Percentiles rank a stretch among this genome's conserved stretches.
These are phyloP conservation scores for Meriones psammophilus DNA, from an alignment of 2,797 vertebrate genomes.

Conservation along the genomic window DNA sequence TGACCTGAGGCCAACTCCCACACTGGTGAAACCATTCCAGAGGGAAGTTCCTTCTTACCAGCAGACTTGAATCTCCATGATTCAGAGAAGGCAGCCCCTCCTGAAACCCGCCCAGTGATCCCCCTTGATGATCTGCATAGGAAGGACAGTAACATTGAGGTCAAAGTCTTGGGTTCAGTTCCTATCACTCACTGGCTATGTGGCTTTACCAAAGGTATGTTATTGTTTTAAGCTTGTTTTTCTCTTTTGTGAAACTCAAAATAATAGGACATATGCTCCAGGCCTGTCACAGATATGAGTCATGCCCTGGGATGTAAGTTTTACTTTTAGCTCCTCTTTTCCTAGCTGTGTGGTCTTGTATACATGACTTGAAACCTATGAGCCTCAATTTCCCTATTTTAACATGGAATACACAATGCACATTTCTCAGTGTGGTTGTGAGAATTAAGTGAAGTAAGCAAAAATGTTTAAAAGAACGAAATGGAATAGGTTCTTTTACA, in stretches of 20 bases:
- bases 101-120: too few species aligned
- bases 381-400: neutral
- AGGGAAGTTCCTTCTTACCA: neutral
- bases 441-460: conserved; percentile 25
- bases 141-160: neutral
- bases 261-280: neutral
- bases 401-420: neutral
- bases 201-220: neutral
- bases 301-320: neutral
- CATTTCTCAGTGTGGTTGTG: neutral
- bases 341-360: neutral
- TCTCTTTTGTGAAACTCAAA: neutral
- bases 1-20: conserved; percentile 34
- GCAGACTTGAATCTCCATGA: neutral
- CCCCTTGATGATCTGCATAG: neutral
- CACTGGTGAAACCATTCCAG: neutral
- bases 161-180: neutral
- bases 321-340: neutral
- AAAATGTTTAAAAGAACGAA: conserved; percentile 9
- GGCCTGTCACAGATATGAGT: neutral
- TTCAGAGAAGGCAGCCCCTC: neutral
- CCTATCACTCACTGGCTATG: neutral
- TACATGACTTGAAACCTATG: neutral
- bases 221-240: neutral
- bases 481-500: neutral